Base-by-base conservation (phyloP, 2,113 vertebrate species). In the Thymallus thymallus region DNA sequence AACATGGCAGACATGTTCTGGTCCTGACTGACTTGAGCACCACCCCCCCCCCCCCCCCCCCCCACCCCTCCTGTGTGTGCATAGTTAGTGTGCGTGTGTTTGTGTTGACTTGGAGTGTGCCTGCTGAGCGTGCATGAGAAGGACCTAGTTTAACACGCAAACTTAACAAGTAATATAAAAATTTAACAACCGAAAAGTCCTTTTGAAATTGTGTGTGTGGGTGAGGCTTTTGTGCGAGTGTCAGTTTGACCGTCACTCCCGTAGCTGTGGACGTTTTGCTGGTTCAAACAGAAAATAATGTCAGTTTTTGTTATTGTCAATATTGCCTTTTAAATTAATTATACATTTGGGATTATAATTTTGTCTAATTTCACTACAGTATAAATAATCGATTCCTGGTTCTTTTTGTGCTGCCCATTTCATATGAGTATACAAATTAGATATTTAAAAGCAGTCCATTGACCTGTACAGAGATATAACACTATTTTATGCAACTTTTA, bases 1-100 rank as follows among this genome's bases (percentile, higher is more conserved):
- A 99, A 99, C 95, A 91, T 99, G 95, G 95, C 95, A 69, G 96
- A 99, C 88, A 96, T 99, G 96, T 99, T 99, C 89, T 97, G 95
- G 95, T 95, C 79, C 76, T 88, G 81, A 90, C 87, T 68, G 94
- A 96, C 93, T 93, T 96, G 88, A 93, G 88, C 88, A 90, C 88
- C 87, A 84, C 75, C 80, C 45, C 41, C 30, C 26, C 23, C 74
- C 87, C 81, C 84, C 75, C 29, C 29, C 29, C 1, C 32, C 6
- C 35, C 9, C n/a, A n/a, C 35, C 10, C 35, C 35, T 41, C 35
- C 35, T 55, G 32, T 84, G 84, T 86, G 82, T 91, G 89, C 78
- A 84, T 89, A 85, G 80, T 73, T 88, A 86, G 87, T 24, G 75
- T 61, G 85, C 78, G 81, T 41, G 35, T 87, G 80, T 80, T 64